Evolutionary conservation across 2,888 invertebrate genomes (phyloP).

Genomic region (Lumbricus terrestris): DNA sequence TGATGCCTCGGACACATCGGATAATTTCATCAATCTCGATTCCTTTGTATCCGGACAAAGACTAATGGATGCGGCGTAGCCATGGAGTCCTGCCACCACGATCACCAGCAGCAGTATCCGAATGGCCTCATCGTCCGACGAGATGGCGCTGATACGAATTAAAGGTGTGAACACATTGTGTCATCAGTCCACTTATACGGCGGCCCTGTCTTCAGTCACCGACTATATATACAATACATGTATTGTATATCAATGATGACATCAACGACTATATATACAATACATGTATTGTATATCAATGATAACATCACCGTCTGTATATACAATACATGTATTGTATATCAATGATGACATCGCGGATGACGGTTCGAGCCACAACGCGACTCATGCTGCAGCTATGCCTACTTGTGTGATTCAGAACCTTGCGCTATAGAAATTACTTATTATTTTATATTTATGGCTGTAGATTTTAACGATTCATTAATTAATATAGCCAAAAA

Average conservation of each 20-base stretch:
- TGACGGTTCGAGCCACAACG: neutral
- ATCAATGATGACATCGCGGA: neutral
- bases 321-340: no score
- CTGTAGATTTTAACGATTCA: no score
- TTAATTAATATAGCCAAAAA: no score
- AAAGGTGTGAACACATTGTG: neutral
- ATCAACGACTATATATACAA: no score
- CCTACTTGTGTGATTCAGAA: neutral
- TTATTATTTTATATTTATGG: no score
- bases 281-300: no score
- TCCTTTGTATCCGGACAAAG: neutral
- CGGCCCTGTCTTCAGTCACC: neutral
- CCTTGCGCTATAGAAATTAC: neutral
- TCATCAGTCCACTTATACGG: neutral
- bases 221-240: no score
- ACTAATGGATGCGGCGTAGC: neutral
- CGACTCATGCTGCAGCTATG: neutral
- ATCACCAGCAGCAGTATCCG: slow-evolving; percentile 3
- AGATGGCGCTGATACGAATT: slow-evolving; percentile 3
- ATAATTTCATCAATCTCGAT: slow-evolving; percentile 3
- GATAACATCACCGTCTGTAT: no score
- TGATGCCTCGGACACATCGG: neutral
- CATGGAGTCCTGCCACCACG: neutral
- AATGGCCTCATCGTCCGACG: neutral
- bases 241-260: no score